Base-by-base conservation (phyloP, 1,140 invertebrate genomes). In the Eueides isabella region DNA sequence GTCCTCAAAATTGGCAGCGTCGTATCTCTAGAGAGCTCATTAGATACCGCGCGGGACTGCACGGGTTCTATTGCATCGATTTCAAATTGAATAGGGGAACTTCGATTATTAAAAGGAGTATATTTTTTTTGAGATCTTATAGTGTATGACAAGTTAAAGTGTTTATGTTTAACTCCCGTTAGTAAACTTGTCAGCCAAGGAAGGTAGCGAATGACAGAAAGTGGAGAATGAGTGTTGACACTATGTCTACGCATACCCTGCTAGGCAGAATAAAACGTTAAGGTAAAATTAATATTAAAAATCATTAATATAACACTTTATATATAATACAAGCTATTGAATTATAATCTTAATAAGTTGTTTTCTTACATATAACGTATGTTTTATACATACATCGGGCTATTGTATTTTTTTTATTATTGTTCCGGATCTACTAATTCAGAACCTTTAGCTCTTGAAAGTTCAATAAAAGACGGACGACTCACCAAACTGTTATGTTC, bases 401-500 rank as follows among this genome's bases (percentile, higher is more conserved):
- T 48, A 48, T 48, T 48, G n/a, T 26, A 3, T 23, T 11, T 55
- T 19, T 55, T 55, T 6, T 55, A 55, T 19, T 4, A 55, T 26
- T 26, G 48, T 19, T 55, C 23, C 23, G 48, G 48, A 23, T 26
- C 48, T 55, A 55, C 48, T 55, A 55, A 26, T 55, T 55, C 48
- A 3, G 23, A 55, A 23, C 19, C 48, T 55, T 23, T 55, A 55
- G 26, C 48, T 55, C 7, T 55, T 1, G 61, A 63, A 41, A 70
- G 48, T 61, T 71, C 61, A 69, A 69, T 68, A 74, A 38, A 69
- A 62, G 55, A 48, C 66, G 55, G 29, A 72, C 67, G 65, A 70
- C 77, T 74, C 77, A 63, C 48, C 63, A 68, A 80, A 72, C 75
- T 71, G 79, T 80, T 81, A 78, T 81, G 74, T 79, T 81, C 80